Conservation (phyloP, 2,888 invertebrate genomes). For the Hypomecis atomaria region DNA sequence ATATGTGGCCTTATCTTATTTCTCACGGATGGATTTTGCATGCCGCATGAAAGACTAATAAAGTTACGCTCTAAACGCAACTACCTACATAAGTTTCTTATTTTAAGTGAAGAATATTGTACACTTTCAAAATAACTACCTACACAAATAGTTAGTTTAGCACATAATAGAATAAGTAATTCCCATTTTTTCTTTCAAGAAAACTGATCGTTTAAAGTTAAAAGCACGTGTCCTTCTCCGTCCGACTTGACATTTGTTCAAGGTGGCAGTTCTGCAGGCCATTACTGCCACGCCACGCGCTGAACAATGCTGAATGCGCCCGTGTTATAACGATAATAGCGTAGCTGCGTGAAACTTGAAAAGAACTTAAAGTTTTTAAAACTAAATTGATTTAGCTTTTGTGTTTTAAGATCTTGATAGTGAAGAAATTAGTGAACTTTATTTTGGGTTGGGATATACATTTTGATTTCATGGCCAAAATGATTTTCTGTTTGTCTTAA, state of each 20-base stretch:
- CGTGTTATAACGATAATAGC: constrained; percentile 10
- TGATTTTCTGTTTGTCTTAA: too few relatives aligned
- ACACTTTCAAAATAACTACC: too few relatives aligned
- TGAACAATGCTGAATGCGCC: constrained; percentile 17
- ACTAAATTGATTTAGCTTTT: not conserved
- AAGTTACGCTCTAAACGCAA: too few relatives aligned
- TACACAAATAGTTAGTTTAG: too few relatives aligned
- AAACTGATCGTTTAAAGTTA: not conserved
- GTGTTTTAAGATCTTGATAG: not conserved
- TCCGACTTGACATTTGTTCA: constrained; percentile 15
- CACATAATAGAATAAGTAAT: too few relatives aligned
- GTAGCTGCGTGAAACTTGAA: constrained; percentile 7
- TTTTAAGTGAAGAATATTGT: too few relatives aligned
- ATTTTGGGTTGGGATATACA: not conserved
- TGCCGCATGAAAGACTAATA: too few relatives aligned
- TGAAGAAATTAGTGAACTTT: not conserved
- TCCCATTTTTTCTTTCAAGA: too few relatives aligned
- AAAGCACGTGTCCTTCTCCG: constrained; percentile 3
- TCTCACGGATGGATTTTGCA: too few relatives aligned
- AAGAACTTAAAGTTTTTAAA: not conserved
- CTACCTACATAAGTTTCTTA: too few relatives aligned
- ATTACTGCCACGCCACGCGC: constrained; percentile 9
- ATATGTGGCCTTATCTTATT: too few relatives aligned
- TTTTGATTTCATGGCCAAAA: too few relatives aligned
- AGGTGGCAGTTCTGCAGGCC: constrained; percentile 22